These are phyloP conservation scores for Xylota sylvarum DNA, from an alignment of 2,888 invertebrate species.

Conservation along the genomic window DNA sequence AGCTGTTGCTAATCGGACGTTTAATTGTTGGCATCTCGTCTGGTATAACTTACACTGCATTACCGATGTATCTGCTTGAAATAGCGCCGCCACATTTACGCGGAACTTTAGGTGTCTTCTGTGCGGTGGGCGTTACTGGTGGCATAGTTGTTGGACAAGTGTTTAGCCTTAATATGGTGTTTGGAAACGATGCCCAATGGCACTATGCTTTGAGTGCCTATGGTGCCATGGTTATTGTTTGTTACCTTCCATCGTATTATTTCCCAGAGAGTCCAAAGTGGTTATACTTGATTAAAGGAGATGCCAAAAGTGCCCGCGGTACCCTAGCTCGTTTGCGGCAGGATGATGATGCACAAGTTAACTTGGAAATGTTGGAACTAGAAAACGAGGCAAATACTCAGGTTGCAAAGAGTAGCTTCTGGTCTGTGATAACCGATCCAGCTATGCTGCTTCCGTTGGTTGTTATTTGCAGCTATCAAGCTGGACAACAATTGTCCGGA, in stretches of 20 bases:
- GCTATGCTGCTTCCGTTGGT: conserved; percentile 89
- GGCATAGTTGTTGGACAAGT: conserved; percentile 83
- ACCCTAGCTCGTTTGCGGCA: conserved; percentile 78
- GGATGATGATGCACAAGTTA: conserved; percentile 78
- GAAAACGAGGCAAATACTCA: conserved; percentile 85
- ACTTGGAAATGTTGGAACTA: conserved; percentile 87
- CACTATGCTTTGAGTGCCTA: conserved; percentile 90
- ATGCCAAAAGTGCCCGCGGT: conserved; percentile 87
- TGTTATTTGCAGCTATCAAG: conserved; percentile 89
- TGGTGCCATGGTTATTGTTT: conserved; percentile 88
- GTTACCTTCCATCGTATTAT: conserved; percentile 87
- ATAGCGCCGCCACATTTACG: conserved; percentile 90
- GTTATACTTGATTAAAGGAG: conserved; percentile 88
- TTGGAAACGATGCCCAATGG: conserved; percentile 89
- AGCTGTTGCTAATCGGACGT: conserved; percentile 91
- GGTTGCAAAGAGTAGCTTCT: conserved; percentile 86
- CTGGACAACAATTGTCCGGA: conserved; percentile 95
- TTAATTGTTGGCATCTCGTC: conserved; percentile 90
- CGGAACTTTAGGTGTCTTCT: conserved; percentile 92
- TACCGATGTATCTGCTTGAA: conserved; percentile 96
- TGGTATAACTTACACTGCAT: conserved; percentile 92
- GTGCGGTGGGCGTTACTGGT: conserved; percentile 86
- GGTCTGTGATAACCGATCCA: conserved; percentile 86
- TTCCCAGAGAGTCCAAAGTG: conserved; percentile 96
- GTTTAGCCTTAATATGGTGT: conserved; percentile 80